Conservation (phyloP, 2,888 invertebrate genomes). For the Dryadula phaetusa region DNA sequence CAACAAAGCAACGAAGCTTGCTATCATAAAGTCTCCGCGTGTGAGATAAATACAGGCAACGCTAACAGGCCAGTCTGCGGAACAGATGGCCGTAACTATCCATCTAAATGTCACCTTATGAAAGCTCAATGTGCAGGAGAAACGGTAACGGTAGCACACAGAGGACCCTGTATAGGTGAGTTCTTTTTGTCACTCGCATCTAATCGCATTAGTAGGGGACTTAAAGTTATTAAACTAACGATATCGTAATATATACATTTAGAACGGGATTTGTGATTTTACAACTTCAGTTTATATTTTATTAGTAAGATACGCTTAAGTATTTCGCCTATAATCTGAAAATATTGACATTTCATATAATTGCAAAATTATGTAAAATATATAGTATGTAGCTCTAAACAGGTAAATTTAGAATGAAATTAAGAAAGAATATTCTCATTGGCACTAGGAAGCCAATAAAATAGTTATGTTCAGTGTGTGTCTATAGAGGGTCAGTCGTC, state of each 20-base stretch:
- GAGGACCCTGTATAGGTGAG: constrained; percentile 90
- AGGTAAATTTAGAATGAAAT: neutral
- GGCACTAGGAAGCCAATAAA: neutral
- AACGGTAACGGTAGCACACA: constrained; percentile 88
- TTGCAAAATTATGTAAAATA: neutral
- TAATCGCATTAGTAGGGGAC: neutral
- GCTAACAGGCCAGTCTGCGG: constrained; percentile 88
- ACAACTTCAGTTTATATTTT: neutral
- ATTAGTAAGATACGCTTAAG: neutral
- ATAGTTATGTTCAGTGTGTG: constrained; percentile 7
- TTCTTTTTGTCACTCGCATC: neutral
- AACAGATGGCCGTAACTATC: constrained; percentile 92
- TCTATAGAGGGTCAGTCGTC: constrained; percentile 76
- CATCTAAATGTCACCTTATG: constrained; percentile 91
- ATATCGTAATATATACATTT: neutral
- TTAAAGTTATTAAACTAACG: neutral
- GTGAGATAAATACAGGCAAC: constrained; percentile 65
- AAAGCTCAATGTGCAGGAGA: constrained; percentile 90
- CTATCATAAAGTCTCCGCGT: constrained; percentile 66
- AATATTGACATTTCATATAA: neutral
- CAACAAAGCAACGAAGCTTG: constrained; percentile 60
- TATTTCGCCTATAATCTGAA: neutral
- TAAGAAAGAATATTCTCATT: neutral
- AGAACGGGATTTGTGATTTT: neutral
- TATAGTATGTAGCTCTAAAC: neutral